A percentile compares a stretch with the other conserved stretches of the same genome.
phyloP scores from a whole-genome alignment of 2,797 vertebrate genomes.

The Neopelma chrysocephalum region DNA sequence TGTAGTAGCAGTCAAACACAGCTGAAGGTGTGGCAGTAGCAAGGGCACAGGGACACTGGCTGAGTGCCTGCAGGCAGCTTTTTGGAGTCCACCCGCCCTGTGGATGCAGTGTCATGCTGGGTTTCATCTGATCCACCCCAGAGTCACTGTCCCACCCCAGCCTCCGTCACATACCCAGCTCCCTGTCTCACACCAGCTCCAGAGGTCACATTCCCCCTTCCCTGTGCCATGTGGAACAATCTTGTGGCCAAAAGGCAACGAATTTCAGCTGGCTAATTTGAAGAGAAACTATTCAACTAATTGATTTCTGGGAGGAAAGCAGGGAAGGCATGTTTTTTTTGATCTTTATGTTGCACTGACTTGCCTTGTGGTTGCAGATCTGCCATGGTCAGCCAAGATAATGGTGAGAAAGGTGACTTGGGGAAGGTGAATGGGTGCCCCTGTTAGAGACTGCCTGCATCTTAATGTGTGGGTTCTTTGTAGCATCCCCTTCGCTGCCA shows the following conservation, averaged over 20 bases:
- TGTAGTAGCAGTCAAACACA: neutral
- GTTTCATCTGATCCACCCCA: neutral
- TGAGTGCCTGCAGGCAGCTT: neutral
- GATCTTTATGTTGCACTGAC: neutral
- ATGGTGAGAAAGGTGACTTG: neutral
- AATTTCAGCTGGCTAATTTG: neutral
- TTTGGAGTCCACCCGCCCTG: neutral
- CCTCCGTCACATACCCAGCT: accelerated
- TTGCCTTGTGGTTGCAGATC: neutral
- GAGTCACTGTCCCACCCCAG: neutral
- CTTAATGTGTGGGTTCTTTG: neutral
- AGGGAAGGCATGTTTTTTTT: neutral
- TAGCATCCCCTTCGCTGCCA: no score
- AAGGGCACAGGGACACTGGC: neutral
- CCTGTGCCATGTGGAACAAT: neutral
- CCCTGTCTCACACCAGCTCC: neutral
- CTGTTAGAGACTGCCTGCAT: neutral
- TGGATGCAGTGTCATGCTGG: accelerated
- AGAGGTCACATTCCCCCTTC: neutral
- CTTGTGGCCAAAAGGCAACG: neutral
- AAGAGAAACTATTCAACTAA: neutral
- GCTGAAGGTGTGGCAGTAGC: neutral
- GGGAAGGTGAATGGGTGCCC: neutral
- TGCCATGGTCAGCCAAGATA: neutral
- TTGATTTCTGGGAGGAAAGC: neutral